Percentiles rank a stretch among this genome's conserved stretches.
Conservation (phyloP, 2,113 vertebrate genomes). For the Gopherus evgoodei region DNA sequence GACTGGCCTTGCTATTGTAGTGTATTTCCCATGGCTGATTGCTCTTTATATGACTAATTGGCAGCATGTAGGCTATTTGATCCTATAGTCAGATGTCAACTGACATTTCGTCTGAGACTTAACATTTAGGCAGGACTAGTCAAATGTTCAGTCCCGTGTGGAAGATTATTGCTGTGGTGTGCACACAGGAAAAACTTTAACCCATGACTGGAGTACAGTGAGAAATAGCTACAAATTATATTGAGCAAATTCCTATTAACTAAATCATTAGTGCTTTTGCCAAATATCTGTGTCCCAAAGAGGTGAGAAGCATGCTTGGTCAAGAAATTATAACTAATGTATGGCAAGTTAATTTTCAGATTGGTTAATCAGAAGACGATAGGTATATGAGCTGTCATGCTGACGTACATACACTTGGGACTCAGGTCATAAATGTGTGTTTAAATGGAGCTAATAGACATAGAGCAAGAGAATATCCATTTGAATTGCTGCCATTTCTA, state of each 20-base stretch:
- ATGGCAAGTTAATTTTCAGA: constrained; percentile 8
- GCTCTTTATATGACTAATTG: constrained; percentile 57
- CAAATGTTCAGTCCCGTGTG: background rate
- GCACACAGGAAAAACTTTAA: background rate
- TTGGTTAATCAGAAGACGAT: constrained; percentile 5
- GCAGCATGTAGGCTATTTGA: background rate
- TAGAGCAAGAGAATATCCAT: background rate
- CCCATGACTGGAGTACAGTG: background rate
- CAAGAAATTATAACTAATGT: background rate
- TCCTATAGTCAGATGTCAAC: constrained; percentile 31
- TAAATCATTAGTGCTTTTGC: background rate
- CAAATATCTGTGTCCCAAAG: background rate
- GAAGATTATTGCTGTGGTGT: background rate
- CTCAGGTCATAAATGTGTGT: background rate
- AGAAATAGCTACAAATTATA: background rate
- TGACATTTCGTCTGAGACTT: constrained; percentile 47
- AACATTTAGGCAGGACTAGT: constrained; percentile 35
- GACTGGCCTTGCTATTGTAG: background rate
- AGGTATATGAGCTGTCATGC: background rate
- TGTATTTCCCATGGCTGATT: constrained; percentile 16
- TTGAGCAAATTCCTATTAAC: background rate
- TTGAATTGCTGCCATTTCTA: background rate
- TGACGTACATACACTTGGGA: background rate
- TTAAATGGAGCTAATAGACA: background rate
- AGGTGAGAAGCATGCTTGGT: background rate